Evolutionary conservation across 1,140 invertebrate genomes (phyloP), one percentile per base, ranked within the genome.

Genomic region (Stegodyphus mimosarum): DNA sequence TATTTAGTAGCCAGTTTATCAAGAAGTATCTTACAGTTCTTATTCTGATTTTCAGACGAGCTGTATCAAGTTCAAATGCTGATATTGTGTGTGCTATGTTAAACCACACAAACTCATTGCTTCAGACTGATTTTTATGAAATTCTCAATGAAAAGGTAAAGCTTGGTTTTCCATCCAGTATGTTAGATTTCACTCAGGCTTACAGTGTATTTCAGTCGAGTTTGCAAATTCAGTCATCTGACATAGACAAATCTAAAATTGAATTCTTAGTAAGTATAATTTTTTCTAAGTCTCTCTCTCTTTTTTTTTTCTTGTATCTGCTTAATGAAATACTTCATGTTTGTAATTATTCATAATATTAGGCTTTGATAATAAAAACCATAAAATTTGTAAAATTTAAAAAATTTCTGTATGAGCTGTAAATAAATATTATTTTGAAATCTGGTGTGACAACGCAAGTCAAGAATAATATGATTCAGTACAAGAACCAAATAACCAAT

Each of bases 61-160:
- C 96, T 17, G 93, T 98, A 74, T 95, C 95, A 7, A 98, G 95
- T 89, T 95, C 95, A 88, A 99, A 95, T 89, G 93, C 99, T 69
- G 98, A 99, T 90, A 98, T 97, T 63, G 94, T 97, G 69, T 99
- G 98, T 92, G 97, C 97, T 52, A 96, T 99, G 88, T 94, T 99
- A 5, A 99, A 99, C 91, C 97, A 98, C 91, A 95, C 95, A 2
- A 95, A 95, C 88, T 93, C 95, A 2, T 93, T 96, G 70, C 91
- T 99, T 51, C 98, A 99, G 91, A 94, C 95, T 76, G 95, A 96
- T 88, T 97, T 96, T 89, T 93, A 94, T 17, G 93, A 93, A 79
- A 93, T 95, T 52, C 92, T 99, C 48, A 94, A 94, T 77, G 92
- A 92, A 33, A 93, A 94, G 69, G 91, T 99, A 33, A 92, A 95